phyloP scores from a whole-genome alignment of 1,140 invertebrate species.

The Pinna nobilis region DNA sequence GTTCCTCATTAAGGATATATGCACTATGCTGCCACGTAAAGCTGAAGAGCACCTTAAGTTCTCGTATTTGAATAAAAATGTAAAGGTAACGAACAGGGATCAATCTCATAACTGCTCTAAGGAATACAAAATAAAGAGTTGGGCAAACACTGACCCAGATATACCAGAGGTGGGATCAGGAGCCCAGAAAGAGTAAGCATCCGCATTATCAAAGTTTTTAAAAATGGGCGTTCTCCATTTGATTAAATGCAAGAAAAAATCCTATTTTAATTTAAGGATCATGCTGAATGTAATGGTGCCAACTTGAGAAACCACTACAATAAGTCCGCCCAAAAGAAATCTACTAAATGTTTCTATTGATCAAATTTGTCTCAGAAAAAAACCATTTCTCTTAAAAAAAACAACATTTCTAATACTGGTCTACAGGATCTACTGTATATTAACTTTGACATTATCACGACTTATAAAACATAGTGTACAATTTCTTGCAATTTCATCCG shows the following conservation, averaged over 20 bases:
- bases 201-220: neutral
- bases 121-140: too few species aligned
- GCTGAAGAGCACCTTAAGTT: neutral
- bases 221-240: neutral
- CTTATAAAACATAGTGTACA: neutral
- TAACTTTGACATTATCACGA: neutral
- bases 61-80: neutral
- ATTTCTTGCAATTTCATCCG: neutral
- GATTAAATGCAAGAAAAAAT: neutral
- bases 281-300: neutral
- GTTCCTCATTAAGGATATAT: neutral
- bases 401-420: neutral
- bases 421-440: neutral
- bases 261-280: neutral
- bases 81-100: too few species aligned
- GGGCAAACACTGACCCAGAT: neutral
- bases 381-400: neutral
- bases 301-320: neutral
- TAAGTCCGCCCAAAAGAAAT: neutral
- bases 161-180: neutral
- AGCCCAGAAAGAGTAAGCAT: too few species aligned
- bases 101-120: too few species aligned
- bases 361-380: neutral
- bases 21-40: neutral
- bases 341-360: too few species aligned